Percentiles rank a stretch among this genome's conserved stretches.
These are phyloP conservation scores for Ooceraea biroi DNA, from an alignment of 1,140 invertebrate genomes.

Conservation along the genomic window DNA sequence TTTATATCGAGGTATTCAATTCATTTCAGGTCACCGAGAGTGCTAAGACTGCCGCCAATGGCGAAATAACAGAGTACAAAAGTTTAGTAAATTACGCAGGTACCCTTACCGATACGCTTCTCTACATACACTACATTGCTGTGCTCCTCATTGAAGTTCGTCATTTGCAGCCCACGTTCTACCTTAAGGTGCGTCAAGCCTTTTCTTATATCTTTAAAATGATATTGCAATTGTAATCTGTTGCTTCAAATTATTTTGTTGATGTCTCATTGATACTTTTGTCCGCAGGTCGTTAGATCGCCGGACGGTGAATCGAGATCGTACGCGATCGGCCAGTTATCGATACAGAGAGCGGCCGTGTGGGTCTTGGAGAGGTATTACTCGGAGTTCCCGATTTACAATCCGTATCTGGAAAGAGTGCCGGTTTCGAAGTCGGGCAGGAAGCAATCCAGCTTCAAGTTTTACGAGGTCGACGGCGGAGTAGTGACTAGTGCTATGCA, in stretches of 20 bases:
- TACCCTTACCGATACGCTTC: conserved; percentile 95
- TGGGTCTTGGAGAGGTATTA: conserved; percentile 98
- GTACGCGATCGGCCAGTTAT: conserved; percentile 96
- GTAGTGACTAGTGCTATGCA: conserved; percentile 91
- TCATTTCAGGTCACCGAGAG: conserved; percentile 91
- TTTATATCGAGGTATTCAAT: background rate
- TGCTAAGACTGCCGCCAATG: conserved; percentile 91
- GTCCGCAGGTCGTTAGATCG: conserved; percentile 91
- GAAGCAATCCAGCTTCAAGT: conserved; percentile 95
- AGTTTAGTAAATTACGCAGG: conserved; percentile 96
- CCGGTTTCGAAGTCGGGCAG: conserved; percentile 94
- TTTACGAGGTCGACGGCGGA: conserved; percentile 97
- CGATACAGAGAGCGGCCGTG: conserved; percentile 97
- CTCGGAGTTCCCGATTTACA: conserved; percentile 98
- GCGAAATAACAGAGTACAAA: conserved; percentile 93
- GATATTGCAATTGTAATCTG: background rate
- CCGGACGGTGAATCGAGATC: conserved; percentile 96
- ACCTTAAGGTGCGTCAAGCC: conserved; percentile 90
- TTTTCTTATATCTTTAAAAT: conserved; percentile 7
- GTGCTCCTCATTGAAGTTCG: conserved; percentile 97
- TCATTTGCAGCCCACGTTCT: conserved; percentile 95
- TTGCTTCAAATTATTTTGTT: background rate
- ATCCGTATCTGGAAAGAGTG: conserved; percentile 97
- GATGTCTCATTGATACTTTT: conserved; percentile 21
- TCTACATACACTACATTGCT: conserved; percentile 98